A percentile compares a stretch with the other conserved stretches of the same genome.
These are phyloP conservation scores for Mus caroli DNA, from an alignment of 2,797 vertebrate genomes.

Conservation along the genomic window DNA sequence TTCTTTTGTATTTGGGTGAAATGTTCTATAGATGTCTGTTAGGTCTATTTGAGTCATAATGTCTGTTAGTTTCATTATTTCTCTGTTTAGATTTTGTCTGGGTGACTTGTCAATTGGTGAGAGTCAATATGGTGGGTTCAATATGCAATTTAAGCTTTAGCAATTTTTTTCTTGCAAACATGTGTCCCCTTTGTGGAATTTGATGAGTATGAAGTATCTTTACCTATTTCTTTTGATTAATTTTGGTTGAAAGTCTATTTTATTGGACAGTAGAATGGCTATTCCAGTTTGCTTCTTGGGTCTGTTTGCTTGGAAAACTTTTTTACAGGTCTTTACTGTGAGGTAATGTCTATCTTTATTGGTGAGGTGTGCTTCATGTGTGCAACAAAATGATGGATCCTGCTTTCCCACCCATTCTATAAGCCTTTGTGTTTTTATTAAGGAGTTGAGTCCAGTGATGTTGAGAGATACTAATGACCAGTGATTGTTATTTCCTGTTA, in stretches of 20 bases:
- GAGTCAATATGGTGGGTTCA: no score
- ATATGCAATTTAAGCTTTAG: no score
- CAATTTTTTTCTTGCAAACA: background rate
- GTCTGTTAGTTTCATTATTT: no score
- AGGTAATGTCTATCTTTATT: background rate
- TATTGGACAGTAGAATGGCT: background rate
- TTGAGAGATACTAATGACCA: background rate
- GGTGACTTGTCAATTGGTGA: no score
- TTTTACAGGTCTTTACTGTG: background rate
- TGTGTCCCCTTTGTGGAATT: background rate
- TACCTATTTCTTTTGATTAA: background rate
- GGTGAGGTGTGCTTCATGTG: background rate
- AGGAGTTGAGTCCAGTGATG: background rate
- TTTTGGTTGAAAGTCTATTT: background rate
- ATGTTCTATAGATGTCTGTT: no score
- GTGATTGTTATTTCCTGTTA: background rate
- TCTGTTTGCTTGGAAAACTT: background rate
- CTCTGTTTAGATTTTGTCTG: no score
- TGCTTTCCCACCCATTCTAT: background rate
- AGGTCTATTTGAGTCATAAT: no score
- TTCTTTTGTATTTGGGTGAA: no score
- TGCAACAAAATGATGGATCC: background rate
- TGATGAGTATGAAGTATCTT: background rate
- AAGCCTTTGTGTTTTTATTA: background rate
- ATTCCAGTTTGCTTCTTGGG: background rate